These are phyloP conservation scores for Castor canadensis DNA, from an alignment of 2,113 vertebrate genomes.

Conservation along the genomic window DNA sequence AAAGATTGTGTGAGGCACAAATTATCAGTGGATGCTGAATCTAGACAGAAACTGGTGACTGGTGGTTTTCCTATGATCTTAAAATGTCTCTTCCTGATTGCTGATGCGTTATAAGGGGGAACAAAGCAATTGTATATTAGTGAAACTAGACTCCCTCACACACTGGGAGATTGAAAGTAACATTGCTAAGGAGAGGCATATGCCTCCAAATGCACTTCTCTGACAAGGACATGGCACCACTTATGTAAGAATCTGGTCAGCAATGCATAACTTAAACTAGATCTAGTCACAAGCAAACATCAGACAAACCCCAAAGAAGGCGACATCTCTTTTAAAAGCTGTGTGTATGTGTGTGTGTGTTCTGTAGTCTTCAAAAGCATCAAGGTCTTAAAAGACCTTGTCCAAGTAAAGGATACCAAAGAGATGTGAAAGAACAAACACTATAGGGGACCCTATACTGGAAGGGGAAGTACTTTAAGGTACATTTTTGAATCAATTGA, in stretches of 20 bases:
- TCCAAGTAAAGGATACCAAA: not conserved
- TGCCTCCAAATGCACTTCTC: not conserved
- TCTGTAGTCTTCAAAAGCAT: not conserved
- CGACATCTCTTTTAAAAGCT: too few species aligned
- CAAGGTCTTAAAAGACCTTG: not conserved
- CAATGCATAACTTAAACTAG: not conserved
- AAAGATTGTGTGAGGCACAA: not conserved
- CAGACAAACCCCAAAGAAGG: too few species aligned
- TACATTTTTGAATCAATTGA: not conserved
- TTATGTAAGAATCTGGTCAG: too few species aligned
- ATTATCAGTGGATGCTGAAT: not conserved
- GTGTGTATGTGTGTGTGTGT: not conserved
- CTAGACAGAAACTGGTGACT: not conserved
- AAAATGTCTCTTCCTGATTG: not conserved
- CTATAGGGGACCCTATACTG: too few species aligned
- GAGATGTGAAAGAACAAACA: not conserved
- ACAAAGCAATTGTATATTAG: not conserved
- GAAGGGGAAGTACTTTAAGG: too few species aligned
- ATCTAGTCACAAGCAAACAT: too few species aligned
- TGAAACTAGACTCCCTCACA: not conserved
- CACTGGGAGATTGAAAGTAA: not conserved
- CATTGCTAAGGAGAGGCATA: not conserved
- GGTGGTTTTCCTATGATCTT: too few species aligned
- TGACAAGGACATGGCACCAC: not conserved
- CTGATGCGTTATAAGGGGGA: not conserved